Evolutionary conservation across 2,113 vertebrate genomes (phyloP).

Genomic region (Maylandia zebra): DNA sequence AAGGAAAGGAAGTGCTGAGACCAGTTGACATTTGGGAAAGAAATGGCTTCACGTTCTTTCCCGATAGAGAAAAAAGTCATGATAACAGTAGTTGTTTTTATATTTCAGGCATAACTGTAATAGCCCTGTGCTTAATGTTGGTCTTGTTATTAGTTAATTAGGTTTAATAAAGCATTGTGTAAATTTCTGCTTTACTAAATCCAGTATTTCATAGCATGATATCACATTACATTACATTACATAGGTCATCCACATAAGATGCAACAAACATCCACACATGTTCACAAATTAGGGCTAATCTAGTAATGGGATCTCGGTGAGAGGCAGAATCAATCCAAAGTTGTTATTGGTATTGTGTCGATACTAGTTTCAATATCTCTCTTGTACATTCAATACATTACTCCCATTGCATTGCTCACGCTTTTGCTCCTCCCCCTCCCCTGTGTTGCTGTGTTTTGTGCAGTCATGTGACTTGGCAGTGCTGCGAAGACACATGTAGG

Average conservation of each 20-base stretch:
- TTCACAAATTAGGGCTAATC: neutral
- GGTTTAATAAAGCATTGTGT: neutral
- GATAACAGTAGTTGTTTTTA: neutral
- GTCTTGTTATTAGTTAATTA: neutral
- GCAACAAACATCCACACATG: neutral
- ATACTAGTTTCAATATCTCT: neutral
- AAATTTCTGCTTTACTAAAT: neutral
- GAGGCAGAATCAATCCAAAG: neutral
- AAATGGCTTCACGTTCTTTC: neutral
- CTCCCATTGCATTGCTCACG: fast-evolving
- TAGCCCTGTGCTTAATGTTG: too few species aligned
- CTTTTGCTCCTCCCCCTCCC: neutral
- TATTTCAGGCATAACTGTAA: neutral
- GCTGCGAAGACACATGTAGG: neutral
- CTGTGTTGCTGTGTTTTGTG: neutral
- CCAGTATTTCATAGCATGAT: neutral
- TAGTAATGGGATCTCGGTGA: neutral
- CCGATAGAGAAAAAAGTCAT: neutral
- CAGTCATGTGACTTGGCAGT: neutral
- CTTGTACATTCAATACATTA: neutral
- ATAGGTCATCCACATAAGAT: neutral
- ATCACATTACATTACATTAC: neutral
- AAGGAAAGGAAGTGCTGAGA: neutral
- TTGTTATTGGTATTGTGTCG: neutral
- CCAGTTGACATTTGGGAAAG: fast-evolving